phyloP scores from a whole-genome alignment of 2,113 vertebrate species.

The Sprattus sprattus region DNA sequence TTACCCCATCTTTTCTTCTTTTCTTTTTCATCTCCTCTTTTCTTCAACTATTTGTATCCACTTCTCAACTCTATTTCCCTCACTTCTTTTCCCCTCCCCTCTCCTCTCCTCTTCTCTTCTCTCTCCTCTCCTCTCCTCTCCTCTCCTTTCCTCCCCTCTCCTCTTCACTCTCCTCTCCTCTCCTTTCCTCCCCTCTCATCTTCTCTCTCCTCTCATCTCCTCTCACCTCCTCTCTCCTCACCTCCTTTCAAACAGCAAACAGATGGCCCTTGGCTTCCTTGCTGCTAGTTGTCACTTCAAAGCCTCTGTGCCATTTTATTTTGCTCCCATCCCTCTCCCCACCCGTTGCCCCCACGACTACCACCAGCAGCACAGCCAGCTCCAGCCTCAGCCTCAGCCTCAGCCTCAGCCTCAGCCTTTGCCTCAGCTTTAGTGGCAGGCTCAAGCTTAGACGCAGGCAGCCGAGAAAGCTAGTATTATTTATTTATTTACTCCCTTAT shows the following conservation, averaged over 20 bases:
- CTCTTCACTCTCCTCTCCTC: constrained; percentile 39
- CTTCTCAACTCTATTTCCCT: background rate
- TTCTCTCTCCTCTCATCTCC: constrained; percentile 41
- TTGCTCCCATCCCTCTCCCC: constrained; percentile 42
- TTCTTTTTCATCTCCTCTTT: background rate
- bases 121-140: background rate
- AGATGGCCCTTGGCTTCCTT: constrained; percentile 66
- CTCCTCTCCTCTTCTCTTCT: background rate
- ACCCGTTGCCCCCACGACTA: background rate
- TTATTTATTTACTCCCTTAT: constrained; percentile 55
- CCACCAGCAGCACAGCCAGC: constrained; percentile 11
- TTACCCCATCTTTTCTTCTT: background rate
- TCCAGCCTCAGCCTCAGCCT: constrained; percentile 40
- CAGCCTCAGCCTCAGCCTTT: constrained; percentile 37
- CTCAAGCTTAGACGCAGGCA: background rate
- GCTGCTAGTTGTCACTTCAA: constrained; percentile 66
- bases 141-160: background rate
- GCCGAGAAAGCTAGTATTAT: constrained; percentile 12
- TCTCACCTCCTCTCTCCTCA: constrained; percentile 5
- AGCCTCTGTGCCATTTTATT: constrained; percentile 61
- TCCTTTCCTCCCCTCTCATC: constrained; percentile 37
- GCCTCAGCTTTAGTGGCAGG: background rate
- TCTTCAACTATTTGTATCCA: background rate
- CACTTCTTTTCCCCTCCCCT: background rate
- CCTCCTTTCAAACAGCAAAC: too few relatives aligned